Evolutionary conservation across 1,140 invertebrate genomes (phyloP).

Genomic region (Diorhabda carinulata): DNA sequence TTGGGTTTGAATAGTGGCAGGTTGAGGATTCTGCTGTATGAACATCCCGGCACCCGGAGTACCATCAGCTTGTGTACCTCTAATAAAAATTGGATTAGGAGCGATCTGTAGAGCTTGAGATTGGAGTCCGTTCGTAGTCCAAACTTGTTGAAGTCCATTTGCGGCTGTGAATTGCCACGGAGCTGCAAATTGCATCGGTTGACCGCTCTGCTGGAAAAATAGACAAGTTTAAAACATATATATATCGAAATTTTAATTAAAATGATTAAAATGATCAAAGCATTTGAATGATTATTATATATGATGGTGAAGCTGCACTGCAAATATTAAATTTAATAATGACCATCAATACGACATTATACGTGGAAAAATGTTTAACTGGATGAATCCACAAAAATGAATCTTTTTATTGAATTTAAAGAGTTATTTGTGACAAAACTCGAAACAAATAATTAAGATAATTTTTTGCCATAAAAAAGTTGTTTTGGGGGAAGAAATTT

Average conservation of each 20-base stretch:
- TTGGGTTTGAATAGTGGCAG: constrained; percentile 50
- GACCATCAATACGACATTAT: too few species aligned
- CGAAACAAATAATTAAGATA: too few species aligned
- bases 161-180: constrained; percentile 51
- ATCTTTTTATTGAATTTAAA: too few species aligned
- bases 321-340: too few species aligned
- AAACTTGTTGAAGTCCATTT: constrained; percentile 64
- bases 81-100: constrained; percentile 79
- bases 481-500: too few species aligned
- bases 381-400: too few species aligned
- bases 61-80: constrained; percentile 72
- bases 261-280: too few species aligned
- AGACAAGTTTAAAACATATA: neutral
- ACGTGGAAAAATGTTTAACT: too few species aligned
- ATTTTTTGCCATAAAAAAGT: too few species aligned
- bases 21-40: constrained; percentile 78
- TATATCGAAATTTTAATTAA: neutral
- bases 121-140: constrained; percentile 66
- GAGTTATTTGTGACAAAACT: too few species aligned
- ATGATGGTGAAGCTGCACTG: too few species aligned
- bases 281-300: too few species aligned
- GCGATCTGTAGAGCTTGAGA: constrained; percentile 61
- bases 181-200: constrained; percentile 60
- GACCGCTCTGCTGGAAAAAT: constrained; percentile 52
- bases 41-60: constrained; percentile 65